Percentiles rank a stretch among this genome's conserved stretches.
These are phyloP conservation scores for Dasypogon diadema DNA, from an alignment of 2,888 invertebrate genomes.

Conservation along the genomic window DNA sequence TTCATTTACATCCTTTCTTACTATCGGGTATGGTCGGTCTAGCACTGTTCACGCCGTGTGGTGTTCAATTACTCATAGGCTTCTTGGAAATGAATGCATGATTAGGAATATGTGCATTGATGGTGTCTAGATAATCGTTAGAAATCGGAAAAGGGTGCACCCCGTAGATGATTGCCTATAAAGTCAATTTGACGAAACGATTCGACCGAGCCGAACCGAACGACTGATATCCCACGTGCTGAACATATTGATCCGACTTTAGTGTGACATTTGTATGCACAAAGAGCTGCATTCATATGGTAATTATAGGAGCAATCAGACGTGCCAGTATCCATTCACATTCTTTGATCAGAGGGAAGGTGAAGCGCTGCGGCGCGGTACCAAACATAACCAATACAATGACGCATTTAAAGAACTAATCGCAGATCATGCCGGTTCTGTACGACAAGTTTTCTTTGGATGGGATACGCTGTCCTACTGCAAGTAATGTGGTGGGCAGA, in stretches of 20 bases:
- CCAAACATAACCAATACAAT: conserved; percentile 10
- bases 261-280: conserved; percentile 42
- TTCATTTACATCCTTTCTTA: conserved; percentile 25
- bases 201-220: background rate
- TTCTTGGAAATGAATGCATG: background rate
- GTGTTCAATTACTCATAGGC: background rate
- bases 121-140: conserved; percentile 28
- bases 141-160: conserved; percentile 35
- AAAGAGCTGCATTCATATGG: conserved; percentile 42
- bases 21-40: background rate
- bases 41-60: background rate
- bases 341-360: conserved; percentile 24
- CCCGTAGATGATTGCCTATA: conserved; percentile 36
- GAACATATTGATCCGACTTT: conserved; percentile 35
- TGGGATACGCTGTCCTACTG: conserved; percentile 8
- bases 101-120: conserved; percentile 8
- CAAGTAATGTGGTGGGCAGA: conserved; percentile 39
- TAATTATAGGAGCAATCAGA: conserved; percentile 46
- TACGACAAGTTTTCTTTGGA: conserved; percentile 42
- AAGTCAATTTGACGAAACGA: conserved; percentile 36
- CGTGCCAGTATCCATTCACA: conserved; percentile 40
- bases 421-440: conserved; percentile 19
- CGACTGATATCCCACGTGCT: conserved; percentile 27
- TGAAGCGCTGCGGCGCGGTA: conserved; percentile 19
- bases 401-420: background rate